Percentiles rank a stretch among this genome's conserved stretches.
Evolutionary conservation across 2,888 invertebrate species (phyloP).

Genomic region (Calliphora vomitoria): DNA sequence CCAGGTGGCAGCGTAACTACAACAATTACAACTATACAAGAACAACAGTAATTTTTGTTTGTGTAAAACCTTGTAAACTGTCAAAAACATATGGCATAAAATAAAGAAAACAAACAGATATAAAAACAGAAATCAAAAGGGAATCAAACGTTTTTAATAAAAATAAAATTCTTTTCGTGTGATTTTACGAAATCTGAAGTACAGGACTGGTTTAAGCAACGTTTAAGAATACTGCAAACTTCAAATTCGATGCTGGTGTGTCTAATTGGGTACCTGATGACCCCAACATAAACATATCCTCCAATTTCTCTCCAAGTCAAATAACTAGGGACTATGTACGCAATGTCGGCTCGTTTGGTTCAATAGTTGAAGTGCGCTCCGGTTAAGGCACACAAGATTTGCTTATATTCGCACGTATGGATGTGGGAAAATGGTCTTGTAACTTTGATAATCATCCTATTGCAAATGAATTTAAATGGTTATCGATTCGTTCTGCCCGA

Average conservation of each 20-base stretch:
- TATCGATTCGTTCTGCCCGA: conserved; percentile 90
- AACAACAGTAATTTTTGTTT: too few species aligned
- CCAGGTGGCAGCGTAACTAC: too few species aligned
- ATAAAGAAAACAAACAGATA: too few species aligned
- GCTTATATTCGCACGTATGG: conserved; percentile 90
- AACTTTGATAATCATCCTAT: conserved; percentile 87
- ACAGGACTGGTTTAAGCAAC: conserved; percentile 85
- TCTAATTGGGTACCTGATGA: conserved; percentile 87
- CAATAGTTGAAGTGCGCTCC: conserved; percentile 88
- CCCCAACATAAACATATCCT: conserved; percentile 86
- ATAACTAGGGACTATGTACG: conserved; percentile 86
- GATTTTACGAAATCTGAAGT: conserved; percentile 89
- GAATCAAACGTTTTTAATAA: too few species aligned
- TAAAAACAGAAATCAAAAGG: too few species aligned
- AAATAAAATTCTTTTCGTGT: too few species aligned
- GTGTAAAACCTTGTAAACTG: too few species aligned
- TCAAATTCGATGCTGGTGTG: conserved; percentile 93
- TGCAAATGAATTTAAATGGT: conserved; percentile 84
- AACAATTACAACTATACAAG: too few species aligned
- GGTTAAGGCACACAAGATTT: conserved; percentile 88
- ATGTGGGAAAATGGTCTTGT: conserved; percentile 88
- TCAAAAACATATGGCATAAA: too few species aligned
- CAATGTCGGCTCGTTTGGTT: conserved; percentile 86
- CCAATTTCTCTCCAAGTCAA: conserved; percentile 83
- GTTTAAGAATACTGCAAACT: conserved; percentile 86